Percentiles rank a stretch among this genome's conserved stretches.
These are phyloP conservation scores for Propithecus coquereli DNA, from an alignment of 2,113 vertebrate species.

Conservation along the genomic window DNA sequence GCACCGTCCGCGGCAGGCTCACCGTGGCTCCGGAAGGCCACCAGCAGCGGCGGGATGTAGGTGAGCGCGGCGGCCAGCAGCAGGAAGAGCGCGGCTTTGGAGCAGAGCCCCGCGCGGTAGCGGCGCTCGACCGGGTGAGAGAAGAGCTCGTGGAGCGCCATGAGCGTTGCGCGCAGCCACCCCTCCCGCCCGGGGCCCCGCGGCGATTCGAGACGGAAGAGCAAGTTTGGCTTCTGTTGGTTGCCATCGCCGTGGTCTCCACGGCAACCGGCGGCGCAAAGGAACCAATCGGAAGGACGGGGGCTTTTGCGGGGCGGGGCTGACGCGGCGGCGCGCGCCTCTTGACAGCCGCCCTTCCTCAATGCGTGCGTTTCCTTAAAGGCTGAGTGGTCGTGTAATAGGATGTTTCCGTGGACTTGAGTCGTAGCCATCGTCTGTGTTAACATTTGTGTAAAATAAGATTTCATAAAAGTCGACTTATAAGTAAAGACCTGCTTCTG, in stretches of 20 bases:
- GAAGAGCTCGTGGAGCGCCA: slow-evolving; percentile 92
- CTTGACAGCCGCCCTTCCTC: fast-evolving
- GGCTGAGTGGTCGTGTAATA: fast-evolving
- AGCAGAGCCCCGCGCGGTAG: slow-evolving; percentile 91
- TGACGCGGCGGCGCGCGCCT: not conserved
- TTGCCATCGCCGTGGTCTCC: slow-evolving; percentile 78
- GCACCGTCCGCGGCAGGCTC: not conserved
- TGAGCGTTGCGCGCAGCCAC: not conserved
- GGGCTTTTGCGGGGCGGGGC: not conserved
- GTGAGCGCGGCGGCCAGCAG: slow-evolving; percentile 86
- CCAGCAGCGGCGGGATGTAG: slow-evolving; percentile 91
- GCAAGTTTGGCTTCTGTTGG: slow-evolving; percentile 74
- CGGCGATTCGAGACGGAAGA: fast-evolving
- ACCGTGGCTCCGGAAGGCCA: slow-evolving; percentile 96
- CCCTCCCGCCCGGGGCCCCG: fast-evolving
- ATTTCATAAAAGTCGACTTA: not conserved
- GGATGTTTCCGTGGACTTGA: fast-evolving
- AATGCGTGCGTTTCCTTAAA: fast-evolving
- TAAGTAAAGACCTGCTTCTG: not conserved
- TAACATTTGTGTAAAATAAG: not conserved
- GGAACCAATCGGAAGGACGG: slow-evolving; percentile 50
- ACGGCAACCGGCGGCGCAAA: not conserved
- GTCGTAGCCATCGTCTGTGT: not conserved
- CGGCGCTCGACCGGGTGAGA: slow-evolving; percentile 83
- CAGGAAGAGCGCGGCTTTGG: slow-evolving; percentile 88